These are phyloP conservation scores for Busseola fusca DNA, from an alignment of 2,888 invertebrate genomes.

Conservation along the genomic window DNA sequence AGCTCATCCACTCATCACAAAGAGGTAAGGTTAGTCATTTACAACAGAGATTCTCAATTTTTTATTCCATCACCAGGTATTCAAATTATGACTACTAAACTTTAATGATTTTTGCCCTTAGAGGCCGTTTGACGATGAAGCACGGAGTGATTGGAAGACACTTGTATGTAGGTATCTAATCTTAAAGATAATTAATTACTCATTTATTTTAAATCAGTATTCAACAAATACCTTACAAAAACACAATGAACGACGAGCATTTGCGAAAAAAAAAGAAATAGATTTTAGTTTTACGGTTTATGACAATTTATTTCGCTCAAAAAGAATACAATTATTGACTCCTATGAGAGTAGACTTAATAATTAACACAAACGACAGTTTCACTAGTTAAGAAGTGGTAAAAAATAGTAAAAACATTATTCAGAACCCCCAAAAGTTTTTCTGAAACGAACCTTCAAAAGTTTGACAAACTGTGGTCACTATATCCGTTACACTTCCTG, in stretches of 20 bases:
- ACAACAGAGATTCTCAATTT: conserved; percentile 37
- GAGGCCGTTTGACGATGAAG: not conserved
- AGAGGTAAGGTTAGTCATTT: conserved; percentile 28
- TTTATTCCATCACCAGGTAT: not conserved
- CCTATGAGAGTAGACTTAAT: too few species aligned
- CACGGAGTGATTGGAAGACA: not conserved
- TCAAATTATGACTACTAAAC: not conserved
- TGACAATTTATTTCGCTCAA: too few species aligned
- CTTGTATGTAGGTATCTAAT: not conserved
- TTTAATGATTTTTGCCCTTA: not conserved
- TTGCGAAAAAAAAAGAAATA: too few species aligned
- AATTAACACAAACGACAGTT: too few species aligned
- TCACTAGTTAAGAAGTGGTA: too few species aligned
- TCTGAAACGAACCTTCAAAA: not conserved
- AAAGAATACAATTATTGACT: too few species aligned
- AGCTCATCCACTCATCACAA: conserved; percentile 44
- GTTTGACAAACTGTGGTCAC: conserved; percentile 28
- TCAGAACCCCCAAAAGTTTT: not conserved
- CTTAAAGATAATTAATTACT: not conserved
- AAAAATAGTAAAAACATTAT: too few species aligned
- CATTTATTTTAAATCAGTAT: not conserved
- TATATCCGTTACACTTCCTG: conserved; percentile 52
- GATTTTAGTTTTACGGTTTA: too few species aligned
- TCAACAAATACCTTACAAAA: not conserved
- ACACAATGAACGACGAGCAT: too few species aligned